Base-by-base conservation (phyloP, 2,797 vertebrate genomes). In the Sebastes reedi region DNA sequence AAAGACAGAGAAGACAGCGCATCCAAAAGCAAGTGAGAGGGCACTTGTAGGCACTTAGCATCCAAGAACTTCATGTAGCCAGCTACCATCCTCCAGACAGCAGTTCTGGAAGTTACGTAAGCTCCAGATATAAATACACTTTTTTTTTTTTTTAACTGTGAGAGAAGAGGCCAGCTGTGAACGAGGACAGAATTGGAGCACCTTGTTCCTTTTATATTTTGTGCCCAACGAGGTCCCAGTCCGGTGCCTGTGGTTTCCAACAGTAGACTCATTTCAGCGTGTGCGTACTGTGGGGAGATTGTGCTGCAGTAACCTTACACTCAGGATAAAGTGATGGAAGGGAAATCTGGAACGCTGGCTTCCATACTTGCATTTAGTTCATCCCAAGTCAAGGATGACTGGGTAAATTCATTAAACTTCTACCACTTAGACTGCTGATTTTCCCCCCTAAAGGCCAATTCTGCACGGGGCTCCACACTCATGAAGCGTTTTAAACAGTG, bases 181-280 rank as follows among this genome's bases (percentile, higher is more conserved):
- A 75, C 22, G 65, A 77, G 91, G 92, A 95, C 91, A 95, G 92
- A 96, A 95, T 89, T 93, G 87, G 95, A 95, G 91, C 95, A 94
- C 92, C 92, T 91, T 93, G 95, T 95, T 94, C 94, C 89, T 92
- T 88, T 91, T 91, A 82, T 91, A 88, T 87, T 80, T 91, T 87
- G 71, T 83, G 84, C 86, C 85, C 76, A 83, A 72, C 80, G 61
- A 90, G 89, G 88, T 91, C 91, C 82, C 88, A 84, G 85, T 85
- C 89, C 86, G 64, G 80, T 11, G 67, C 85, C 67, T 74, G 75
- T 77, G 82, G 85, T 90, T 79, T 90, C 89, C 83, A 82, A 80
- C 86, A 68, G 84, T 46, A 58, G 84, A 89, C 88, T 89, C 84
- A 87, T 72, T 92, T 90, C 72, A 79, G 73, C 55, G 77, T 81